Evolutionary conservation across 2,113 vertebrate species (phyloP).

Genomic region (Paratilapia polleni): DNA sequence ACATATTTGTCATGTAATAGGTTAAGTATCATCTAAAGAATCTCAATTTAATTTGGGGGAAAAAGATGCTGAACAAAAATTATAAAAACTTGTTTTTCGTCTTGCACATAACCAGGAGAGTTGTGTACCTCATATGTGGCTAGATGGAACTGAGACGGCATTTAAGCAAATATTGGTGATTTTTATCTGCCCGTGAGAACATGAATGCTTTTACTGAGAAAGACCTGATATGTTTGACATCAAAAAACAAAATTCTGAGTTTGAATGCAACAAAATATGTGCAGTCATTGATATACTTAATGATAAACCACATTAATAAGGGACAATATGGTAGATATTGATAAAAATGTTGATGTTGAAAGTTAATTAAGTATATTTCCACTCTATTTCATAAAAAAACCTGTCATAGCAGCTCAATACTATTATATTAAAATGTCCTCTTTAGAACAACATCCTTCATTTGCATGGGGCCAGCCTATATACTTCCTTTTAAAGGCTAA

Average conservation of each 20-base stretch:
- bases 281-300: not conserved
- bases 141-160: too few relatives aligned
- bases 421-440: constrained; percentile 17
- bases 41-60: too few relatives aligned
- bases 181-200: too few relatives aligned
- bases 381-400: constrained; percentile 6
- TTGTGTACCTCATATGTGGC: too few relatives aligned
- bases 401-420: constrained; percentile 15
- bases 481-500: not conserved
- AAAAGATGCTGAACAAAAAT: too few relatives aligned
- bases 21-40: too few relatives aligned
- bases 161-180: too few relatives aligned
- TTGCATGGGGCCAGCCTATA: not conserved
- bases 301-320: not conserved
- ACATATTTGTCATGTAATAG: too few relatives aligned
- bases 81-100: too few relatives aligned
- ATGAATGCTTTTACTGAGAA: too few relatives aligned
- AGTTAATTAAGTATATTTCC: constrained; percentile 21
- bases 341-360: constrained; percentile 23
- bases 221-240: too few relatives aligned
- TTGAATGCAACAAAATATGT: not conserved
- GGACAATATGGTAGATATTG: constrained; percentile 14
- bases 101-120: too few relatives aligned
- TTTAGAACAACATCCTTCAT: not conserved
- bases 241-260: not conserved